Base-by-base conservation (phyloP, 2,113 vertebrate species). In the Pangasianodon gigas region DNA sequence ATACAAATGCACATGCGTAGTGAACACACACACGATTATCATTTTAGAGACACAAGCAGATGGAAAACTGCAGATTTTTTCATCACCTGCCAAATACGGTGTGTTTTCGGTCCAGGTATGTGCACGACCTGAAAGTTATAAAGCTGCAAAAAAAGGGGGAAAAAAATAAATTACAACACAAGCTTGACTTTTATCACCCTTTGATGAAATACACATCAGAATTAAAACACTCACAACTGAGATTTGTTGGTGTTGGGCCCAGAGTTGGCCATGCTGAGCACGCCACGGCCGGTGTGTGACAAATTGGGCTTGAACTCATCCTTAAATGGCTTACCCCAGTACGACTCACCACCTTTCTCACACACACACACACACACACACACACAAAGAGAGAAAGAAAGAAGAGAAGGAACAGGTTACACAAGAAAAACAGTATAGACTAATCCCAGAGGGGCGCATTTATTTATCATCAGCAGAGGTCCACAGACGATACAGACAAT, bases 191-290 rank as follows among this genome's bases (percentile, higher is more conserved):
- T 69, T 2, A 21, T 46, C 21, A n/a, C 0, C 1, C 8, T 29
- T 18, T 32, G 7, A 69, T 0, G 14, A 48, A 85, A 85, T 1
- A 67, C 41, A 67, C 19, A 83, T 11, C 52, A 56, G 80, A 11
- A 58, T 83, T 29, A 37, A 79, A 9, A 65, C 37, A 97, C 98
- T 99, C 96, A 99, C 98, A 99, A 99, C 89, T 99, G 98, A 4
- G 98, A 99, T 91, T 98, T 99, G 95, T 99, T 99, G 92, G 96
- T 97, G 95, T 99, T 98, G 60, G 98, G 98, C n/a, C 98, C 98
- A 0, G 98, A 98, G 93, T 99, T 99, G 54, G 98, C 98, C 98
- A 99, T 99, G 92, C 98, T 99, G 79, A 99, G 98, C 84, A 99
- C 89, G 7, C 98, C 98, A 0, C 98, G 96, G 24, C 98, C 98